Evolutionary conservation across 2,888 invertebrate genomes (phyloP).

Genomic region (Cryptus viduatorius): DNA sequence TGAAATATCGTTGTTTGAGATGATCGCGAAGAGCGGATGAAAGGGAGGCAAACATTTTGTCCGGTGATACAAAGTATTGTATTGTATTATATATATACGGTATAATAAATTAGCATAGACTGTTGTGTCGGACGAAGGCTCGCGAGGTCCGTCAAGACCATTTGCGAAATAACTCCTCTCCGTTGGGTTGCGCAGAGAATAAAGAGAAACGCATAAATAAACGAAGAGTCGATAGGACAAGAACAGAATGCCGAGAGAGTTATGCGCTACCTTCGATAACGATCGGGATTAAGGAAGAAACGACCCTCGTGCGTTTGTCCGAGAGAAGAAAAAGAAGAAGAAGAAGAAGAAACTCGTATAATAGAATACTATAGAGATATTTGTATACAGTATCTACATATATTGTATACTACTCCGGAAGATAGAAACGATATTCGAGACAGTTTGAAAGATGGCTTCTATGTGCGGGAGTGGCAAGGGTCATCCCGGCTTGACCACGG

Average conservation of each 20-base stretch:
- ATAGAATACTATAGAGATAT: slow-evolving; percentile 17
- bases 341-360: slow-evolving; percentile 33
- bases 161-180: background rate
- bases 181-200: background rate
- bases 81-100: background rate
- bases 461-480: slow-evolving; percentile 89
- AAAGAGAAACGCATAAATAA: slow-evolving; percentile 46
- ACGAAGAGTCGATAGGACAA: slow-evolving; percentile 29
- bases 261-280: slow-evolving; percentile 52
- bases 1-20: slow-evolving; percentile 28
- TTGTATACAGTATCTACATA: slow-evolving; percentile 19
- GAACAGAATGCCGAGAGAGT: slow-evolving; percentile 35
- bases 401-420: slow-evolving; percentile 4
- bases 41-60: slow-evolving; percentile 52
- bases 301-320: slow-evolving; percentile 28
- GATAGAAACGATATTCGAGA: slow-evolving; percentile 18
- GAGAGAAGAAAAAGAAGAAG: slow-evolving; percentile 41
- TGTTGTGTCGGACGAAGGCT: slow-evolving; percentile 5
- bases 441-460: slow-evolving; percentile 86
- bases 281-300: slow-evolving; percentile 55
- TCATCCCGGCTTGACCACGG: slow-evolving; percentile 87
- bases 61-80: background rate
- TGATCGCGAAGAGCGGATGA: slow-evolving; percentile 38
- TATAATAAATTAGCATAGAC: slow-evolving; percentile 41
- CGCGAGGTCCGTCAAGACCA: slow-evolving; percentile 6